Evolutionary conservation across 2,888 invertebrate species (phyloP).

Genomic region (Temnothorax unifasciatus): DNA sequence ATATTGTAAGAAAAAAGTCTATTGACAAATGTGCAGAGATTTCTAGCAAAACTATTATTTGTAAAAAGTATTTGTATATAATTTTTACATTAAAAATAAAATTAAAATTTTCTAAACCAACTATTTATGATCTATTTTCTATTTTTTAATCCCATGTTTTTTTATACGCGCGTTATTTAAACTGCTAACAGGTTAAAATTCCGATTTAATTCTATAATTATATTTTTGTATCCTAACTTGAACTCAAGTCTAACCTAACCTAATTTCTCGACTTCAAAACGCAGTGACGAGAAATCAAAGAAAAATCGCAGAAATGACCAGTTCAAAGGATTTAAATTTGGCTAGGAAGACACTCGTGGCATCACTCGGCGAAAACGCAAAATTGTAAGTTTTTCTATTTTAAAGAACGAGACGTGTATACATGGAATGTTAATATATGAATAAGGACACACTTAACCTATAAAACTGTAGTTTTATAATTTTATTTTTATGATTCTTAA

Average conservation of each 20-base stretch:
- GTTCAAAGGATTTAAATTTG: slow-evolving; percentile 87
- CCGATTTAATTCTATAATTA: not conserved
- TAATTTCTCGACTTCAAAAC: not conserved
- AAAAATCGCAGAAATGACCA: slow-evolving; percentile 77
- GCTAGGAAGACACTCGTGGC: slow-evolving; percentile 89
- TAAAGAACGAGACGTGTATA: slow-evolving; percentile 14
- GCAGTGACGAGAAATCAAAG: not conserved
- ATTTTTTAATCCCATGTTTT: not conserved
- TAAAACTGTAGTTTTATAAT: not conserved
- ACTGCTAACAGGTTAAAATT: not conserved
- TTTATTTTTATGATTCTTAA: slow-evolving; percentile 10
- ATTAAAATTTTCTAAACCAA: not conserved
- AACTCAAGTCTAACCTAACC: slow-evolving; percentile 15
- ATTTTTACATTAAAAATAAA: slow-evolving; percentile 17
- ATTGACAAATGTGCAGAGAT: not conserved
- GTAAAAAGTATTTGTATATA: slow-evolving; percentile 7
- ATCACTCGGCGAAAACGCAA: slow-evolving; percentile 90
- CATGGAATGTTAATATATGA: not conserved
- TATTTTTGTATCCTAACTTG: too few species aligned
- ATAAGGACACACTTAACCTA: slow-evolving; percentile 3
- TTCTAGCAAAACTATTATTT: slow-evolving; percentile 18
- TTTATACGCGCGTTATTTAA: not conserved
- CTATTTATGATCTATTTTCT: not conserved
- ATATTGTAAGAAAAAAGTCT: not conserved
- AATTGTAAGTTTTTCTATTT: slow-evolving; percentile 85